phyloP scores from a whole-genome alignment of 2,113 vertebrate species.

The Trematocara zebra region DNA sequence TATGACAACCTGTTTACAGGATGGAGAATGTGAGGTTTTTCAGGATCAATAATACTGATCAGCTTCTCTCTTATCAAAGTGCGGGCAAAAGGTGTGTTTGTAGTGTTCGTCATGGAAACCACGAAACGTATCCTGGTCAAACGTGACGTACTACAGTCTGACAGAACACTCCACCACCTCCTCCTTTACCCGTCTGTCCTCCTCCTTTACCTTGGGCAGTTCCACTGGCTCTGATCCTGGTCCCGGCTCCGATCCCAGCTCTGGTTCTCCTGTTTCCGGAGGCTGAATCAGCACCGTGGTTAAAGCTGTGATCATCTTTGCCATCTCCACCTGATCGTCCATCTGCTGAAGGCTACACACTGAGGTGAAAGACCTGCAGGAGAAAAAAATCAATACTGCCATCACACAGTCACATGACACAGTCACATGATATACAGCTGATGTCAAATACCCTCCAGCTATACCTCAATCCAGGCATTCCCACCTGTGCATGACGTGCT shows the following conservation, averaged over 20 bases:
- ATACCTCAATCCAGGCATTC: neutral
- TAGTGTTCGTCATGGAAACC: slow-evolving; percentile 69
- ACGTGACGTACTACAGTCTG: neutral
- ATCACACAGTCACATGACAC: neutral
- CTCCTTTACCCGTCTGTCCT: neutral
- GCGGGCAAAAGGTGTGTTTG: neutral
- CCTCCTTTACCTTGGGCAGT: neutral
- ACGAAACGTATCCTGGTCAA: slow-evolving; percentile 74
- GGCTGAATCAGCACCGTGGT: slow-evolving; percentile 71
- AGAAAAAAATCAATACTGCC: neutral
- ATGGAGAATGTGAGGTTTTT: neutral
- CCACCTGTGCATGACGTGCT: slow-evolving; percentile 70
- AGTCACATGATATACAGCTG: neutral
- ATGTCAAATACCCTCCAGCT: neutral
- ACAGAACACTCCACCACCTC: neutral
- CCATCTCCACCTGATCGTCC: slow-evolving; percentile 65
- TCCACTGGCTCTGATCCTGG: neutral
- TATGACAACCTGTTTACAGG: neutral
- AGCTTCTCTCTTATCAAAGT: neutral
- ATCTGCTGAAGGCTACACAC: slow-evolving; percentile 68
- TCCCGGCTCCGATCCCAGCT: neutral
- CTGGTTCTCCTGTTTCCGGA: neutral
- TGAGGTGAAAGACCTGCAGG: slow-evolving; percentile 74
- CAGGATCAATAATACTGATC: neutral
- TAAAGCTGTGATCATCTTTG: slow-evolving; percentile 70